Conservation (phyloP, 2,888 invertebrate species). For the Camponotus fellah region DNA sequence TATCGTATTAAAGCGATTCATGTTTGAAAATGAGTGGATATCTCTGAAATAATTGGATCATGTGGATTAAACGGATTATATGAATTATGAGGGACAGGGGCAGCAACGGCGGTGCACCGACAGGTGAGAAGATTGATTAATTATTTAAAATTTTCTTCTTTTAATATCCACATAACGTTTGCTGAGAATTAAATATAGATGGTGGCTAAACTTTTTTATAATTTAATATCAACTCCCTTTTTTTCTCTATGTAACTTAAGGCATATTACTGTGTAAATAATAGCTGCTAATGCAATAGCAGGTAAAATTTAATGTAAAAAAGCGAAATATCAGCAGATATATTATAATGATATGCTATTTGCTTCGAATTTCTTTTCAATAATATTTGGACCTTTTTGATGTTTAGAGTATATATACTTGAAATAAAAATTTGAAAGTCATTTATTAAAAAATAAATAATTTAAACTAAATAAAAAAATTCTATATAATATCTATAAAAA, state of each 20-base stretch:
- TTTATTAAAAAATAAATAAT: neutral
- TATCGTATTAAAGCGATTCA: neutral
- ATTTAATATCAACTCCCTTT: neutral
- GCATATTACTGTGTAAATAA: neutral
- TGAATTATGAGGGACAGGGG: neutral
- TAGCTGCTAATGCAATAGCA: neutral
- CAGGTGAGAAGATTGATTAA: constrained; percentile 13
- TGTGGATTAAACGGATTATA: neutral
- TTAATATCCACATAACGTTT: constrained; percentile 9
- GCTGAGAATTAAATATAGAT: neutral
- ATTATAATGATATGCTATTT: neutral
- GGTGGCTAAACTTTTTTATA: neutral
- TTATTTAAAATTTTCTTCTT: constrained; percentile 3
- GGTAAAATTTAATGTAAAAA: neutral
- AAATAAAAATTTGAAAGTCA: neutral
- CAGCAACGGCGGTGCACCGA: neutral
- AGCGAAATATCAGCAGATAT: neutral
- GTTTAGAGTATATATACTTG: neutral
- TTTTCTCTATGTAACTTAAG: neutral
- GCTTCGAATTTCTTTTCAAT: neutral
- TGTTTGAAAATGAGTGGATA: neutral
- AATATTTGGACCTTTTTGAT: neutral
- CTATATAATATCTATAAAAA: too few species aligned
- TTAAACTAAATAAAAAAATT: too few species aligned
- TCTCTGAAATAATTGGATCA: neutral